Evolutionary conservation across 2,888 invertebrate genomes (phyloP), one percentile per base, ranked within the genome.

Genomic region (Drosophila yooni): DNA sequence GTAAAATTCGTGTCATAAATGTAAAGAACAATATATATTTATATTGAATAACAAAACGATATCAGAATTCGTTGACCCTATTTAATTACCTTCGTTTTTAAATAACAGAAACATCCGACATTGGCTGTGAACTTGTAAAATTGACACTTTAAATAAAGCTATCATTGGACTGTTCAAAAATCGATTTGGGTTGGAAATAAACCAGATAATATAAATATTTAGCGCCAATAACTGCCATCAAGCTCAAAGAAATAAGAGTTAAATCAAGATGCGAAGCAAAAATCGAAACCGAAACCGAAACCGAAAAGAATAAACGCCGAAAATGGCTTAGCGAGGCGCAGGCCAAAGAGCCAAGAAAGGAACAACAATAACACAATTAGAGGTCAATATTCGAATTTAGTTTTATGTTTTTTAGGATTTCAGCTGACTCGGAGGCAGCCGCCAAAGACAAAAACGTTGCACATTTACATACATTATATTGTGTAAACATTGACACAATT

Each of bases 151-250:
- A 33, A 52, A 61, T 29, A 18, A 58, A 54, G 61, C 58, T 40
- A 64, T 63, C 64, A 65, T 46, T 66, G 59, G 50, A 18, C 62
- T 51, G 40, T 50, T 29, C 53, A 65, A 63, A 87, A 74, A 36
- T 29, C 18, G 60, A 57, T 80, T 56, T 52, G 18, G 31, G 21
- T 52, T 60, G 43, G 40, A 63, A 59, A 56, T 48, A 46, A 59
- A 51, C 54, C 29, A 43, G 31, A 58, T 43, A 59, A 60, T 59
- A 85, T 70, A 82, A 81, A 87, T 73, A 82, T 82, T 83, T 79
- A 75, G 25, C 84, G 84, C 84, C 70, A 63, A 62, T 65, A 74
- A 70, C 27, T 70, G 68, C 66, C 62, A 67, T 61, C 64, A 43
- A 58, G 53, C 59, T 36, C 34, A 33, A 61, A 69, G 56, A 63